Conservation (phyloP, 2,888 invertebrate species). For the Lasiommata megera region DNA sequence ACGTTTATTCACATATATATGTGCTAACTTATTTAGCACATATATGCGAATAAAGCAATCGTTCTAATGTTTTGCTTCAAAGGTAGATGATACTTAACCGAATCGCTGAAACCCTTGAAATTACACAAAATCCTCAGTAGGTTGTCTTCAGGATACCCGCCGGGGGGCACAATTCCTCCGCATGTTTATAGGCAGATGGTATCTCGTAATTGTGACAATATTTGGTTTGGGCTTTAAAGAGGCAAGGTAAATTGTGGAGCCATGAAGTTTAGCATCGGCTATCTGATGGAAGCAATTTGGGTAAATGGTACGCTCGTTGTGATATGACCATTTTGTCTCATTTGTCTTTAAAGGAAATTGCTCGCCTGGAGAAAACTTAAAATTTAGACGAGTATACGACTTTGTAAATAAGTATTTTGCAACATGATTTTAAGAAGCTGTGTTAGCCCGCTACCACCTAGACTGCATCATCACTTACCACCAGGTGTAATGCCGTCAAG, state of each 20-base stretch:
- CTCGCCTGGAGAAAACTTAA: conserved; percentile 10
- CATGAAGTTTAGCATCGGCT: conserved; percentile 52
- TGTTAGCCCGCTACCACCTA: too few relatives aligned
- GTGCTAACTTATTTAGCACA: too few relatives aligned
- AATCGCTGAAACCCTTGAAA: conserved; percentile 38
- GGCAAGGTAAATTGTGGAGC: conserved; percentile 46
- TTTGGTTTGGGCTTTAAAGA: conserved; percentile 71
- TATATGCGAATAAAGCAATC: neutral
- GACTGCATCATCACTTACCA: too few relatives aligned
- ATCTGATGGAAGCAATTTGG: conserved; percentile 39
- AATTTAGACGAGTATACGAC: neutral
- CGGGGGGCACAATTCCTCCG: conserved; percentile 64
- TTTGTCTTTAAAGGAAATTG: conserved; percentile 18
- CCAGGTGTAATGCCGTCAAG: too few relatives aligned
- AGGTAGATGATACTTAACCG: conserved; percentile 6
- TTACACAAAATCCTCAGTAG: conserved; percentile 42
- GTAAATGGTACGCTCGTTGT: conserved; percentile 25
- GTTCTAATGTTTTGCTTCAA: neutral
- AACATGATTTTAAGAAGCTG: too few relatives aligned
- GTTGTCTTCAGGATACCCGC: conserved; percentile 62
- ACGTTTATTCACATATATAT: too few relatives aligned
- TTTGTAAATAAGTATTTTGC: conserved; percentile 1
- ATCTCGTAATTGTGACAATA: conserved; percentile 80
- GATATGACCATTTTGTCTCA: conserved; percentile 19
- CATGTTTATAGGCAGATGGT: conserved; percentile 74